phyloP scores from a whole-genome alignment of 2,113 vertebrate genomes.

The Coptodon bakossiorum region DNA sequence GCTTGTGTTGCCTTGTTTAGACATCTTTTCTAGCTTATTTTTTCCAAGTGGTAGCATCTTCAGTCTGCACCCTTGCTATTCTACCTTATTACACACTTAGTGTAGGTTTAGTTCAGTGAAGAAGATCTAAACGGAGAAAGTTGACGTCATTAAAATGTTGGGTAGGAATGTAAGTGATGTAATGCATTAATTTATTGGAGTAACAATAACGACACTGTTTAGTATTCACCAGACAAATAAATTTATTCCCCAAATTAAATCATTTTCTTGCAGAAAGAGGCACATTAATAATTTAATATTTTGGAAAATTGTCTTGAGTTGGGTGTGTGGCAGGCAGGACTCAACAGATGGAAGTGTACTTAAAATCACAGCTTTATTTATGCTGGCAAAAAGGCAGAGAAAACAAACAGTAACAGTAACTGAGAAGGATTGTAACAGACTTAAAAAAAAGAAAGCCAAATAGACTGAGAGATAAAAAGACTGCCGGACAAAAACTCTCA shows the following conservation, averaged over 20 bases:
- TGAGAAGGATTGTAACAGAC: not conserved
- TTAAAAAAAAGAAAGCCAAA: not conserved
- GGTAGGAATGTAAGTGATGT: not conserved
- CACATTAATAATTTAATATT: not conserved
- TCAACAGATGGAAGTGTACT: not conserved
- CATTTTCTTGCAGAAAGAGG: not conserved
- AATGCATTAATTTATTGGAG: not conserved
- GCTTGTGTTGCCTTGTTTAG: conserved; percentile 21
- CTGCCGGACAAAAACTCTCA: not conserved
- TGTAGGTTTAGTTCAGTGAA: not conserved
- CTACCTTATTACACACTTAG: not conserved
- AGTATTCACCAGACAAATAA: not conserved
- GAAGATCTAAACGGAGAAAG: not conserved
- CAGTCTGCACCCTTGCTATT: not conserved
- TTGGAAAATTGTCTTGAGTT: not conserved
- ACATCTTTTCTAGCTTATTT: not conserved
- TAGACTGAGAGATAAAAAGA: not conserved
- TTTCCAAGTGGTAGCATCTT: not conserved
- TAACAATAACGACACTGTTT: not conserved
- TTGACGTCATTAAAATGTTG: not conserved
- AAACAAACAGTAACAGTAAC: not conserved
- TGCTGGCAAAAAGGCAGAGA: not conserved
- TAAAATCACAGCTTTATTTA: not conserved
- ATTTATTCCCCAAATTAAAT: not conserved
- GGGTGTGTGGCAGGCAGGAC: not conserved